Conservation (phyloP, 1,140 invertebrate species). For the Aphis gossypii region DNA sequence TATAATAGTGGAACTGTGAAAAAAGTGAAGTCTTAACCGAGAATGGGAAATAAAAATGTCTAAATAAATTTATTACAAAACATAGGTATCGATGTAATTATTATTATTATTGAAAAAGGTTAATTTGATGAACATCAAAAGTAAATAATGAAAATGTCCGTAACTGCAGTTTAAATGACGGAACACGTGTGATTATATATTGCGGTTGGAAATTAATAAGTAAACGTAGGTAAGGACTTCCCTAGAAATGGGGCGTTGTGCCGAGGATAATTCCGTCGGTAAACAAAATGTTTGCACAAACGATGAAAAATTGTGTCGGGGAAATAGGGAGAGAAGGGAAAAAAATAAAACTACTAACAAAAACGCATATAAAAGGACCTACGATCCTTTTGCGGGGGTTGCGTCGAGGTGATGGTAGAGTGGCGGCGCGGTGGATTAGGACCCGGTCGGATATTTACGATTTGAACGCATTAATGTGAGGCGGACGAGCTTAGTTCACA, state of each 20-base stretch:
- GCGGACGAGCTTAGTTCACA: background rate
- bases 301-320: background rate
- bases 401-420: background rate
- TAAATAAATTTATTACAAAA: background rate
- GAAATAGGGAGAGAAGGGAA: background rate
- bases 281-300: conserved; percentile 41
- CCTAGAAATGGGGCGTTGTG: background rate
- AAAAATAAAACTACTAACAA: background rate
- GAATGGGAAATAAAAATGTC: background rate
- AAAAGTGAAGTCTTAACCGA: background rate
- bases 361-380: background rate
- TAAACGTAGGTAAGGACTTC: background rate
- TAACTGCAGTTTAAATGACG: background rate
- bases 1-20: background rate
- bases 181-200: background rate
- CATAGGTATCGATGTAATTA: background rate
- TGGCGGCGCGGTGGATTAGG: background rate
- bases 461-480: conserved; percentile 16
- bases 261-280: background rate
- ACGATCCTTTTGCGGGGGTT: background rate
- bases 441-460: conserved; percentile 26
- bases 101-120: background rate
- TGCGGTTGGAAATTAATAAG: background rate
- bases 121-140: background rate
- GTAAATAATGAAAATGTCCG: background rate